Conservation (phyloP, 2,888 invertebrate genomes). For the Agonum fuliginosum region DNA sequence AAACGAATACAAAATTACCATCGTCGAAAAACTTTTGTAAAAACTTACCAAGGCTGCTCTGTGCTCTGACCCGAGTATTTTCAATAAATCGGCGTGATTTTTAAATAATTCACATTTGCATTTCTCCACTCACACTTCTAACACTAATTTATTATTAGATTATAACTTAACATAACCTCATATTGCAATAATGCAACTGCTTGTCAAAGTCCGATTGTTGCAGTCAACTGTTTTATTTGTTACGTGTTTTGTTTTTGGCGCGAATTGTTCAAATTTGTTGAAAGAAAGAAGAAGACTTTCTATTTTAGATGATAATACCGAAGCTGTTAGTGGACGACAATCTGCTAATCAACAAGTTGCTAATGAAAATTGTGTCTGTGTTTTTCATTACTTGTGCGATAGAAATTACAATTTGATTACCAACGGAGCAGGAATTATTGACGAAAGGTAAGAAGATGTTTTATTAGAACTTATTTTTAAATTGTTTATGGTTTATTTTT, state of each 20-base stretch:
- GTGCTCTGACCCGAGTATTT: constrained; percentile 37
- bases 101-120: constrained; percentile 12
- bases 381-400: constrained; percentile 55
- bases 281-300: neutral
- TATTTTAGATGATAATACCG: neutral
- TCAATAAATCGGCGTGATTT: constrained; percentile 39
- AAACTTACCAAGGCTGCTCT: constrained; percentile 46
- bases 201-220: constrained; percentile 14
- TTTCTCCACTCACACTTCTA: neutral
- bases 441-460: constrained; percentile 46
- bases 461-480: neutral
- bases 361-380: constrained; percentile 54
- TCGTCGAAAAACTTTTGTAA: constrained; percentile 37
- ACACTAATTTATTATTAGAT: neutral
- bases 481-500: too few species aligned
- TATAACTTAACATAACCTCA: neutral
- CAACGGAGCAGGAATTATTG: constrained; percentile 50
- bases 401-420: constrained; percentile 54
- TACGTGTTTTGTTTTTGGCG: neutral
- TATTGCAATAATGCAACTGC: neutral
- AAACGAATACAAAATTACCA: constrained; percentile 16
- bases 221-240: neutral
- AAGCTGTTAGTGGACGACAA: neutral
- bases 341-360: neutral
- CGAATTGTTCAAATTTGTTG: neutral